phyloP scores from a whole-genome alignment of 2,888 invertebrate species.

The Yponomeuta plumbellus region DNA sequence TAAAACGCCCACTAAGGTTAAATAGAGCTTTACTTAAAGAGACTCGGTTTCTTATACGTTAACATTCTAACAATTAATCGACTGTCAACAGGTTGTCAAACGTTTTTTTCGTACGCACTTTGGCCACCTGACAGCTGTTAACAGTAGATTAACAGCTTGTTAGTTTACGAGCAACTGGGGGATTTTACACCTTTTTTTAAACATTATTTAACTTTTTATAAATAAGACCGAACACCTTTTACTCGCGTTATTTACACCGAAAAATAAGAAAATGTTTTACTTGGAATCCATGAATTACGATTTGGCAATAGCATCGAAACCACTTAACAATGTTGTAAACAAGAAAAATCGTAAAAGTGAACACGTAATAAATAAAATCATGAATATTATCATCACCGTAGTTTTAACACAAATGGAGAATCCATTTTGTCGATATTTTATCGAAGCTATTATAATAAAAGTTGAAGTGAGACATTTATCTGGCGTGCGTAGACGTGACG shows the following conservation, averaged over 20 bases:
- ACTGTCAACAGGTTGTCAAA: no score
- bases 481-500: neutral
- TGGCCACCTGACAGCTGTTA: no score
- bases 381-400: constrained; percentile 7
- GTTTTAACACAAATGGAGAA: neutral
- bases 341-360: constrained; percentile 3
- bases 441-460: neutral
- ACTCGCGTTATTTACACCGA: neutral
- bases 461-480: constrained; percentile 2
- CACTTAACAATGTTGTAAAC: neutral
- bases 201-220: no score
- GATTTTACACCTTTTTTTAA: no score
- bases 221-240: no score
- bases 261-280: neutral
- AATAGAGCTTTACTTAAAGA: no score
- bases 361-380: constrained; percentile 5
- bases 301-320: neutral
- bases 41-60: no score
- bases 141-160: no score
- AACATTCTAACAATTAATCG: no score
- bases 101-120: no score
- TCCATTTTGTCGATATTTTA: constrained; percentile 6
- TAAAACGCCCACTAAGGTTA: no score
- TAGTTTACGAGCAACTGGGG: no score
- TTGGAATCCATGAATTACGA: neutral